Base-by-base conservation (phyloP, 2,113 vertebrate species). In the Ornithorhynchus anatinus region DNA sequence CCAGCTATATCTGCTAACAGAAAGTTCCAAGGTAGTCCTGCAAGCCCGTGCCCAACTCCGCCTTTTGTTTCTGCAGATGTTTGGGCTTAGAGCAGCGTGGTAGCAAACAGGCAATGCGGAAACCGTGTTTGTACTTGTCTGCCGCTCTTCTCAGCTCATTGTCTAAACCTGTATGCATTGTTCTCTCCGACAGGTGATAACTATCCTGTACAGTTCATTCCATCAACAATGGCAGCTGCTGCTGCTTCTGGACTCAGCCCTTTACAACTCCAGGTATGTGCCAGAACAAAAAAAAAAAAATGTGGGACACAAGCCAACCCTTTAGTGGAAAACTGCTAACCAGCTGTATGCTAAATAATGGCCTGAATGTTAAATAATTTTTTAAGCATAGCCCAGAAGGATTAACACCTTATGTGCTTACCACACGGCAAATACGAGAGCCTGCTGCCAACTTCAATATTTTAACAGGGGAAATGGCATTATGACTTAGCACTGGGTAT, bases 171-270 rank as follows among this genome's bases (percentile, higher is more conserved):
- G 96, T 92, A 84, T 53, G 92, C 94, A 98, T 99, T 99, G 96
- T 99, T 95, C 92, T 93, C 81, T 88, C 92, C 89, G 92, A 97
- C 97, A 99, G 98, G 98, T 97, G 98, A 99, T 96, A 99, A 99
- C 97, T 99, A 99, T 94, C 98, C 98, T 13, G 97, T 99, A 95
- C 98, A 99, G 97, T 99, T 99, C 96, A 99, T 99, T 97, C 97
- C 98, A 89, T 99, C 98, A 89, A 97, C 98, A 94, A 98, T 99
- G 97, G 97, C 98, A 98, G 97, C 97, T 96, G 98, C 97, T 89
- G 97, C 98, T 90, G 97, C 98, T 92, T 99, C 98, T 94, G 98
- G 98, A 94, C 97, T 99, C 95, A 99, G 97, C 96, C 98, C 98
- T 92, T 96, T 99, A 92, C 98, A 99, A 95, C 97, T 99, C 86